These are phyloP conservation scores for Parnassius glacialis DNA, from an alignment of 2,888 invertebrate species.

Conservation along the genomic window DNA sequence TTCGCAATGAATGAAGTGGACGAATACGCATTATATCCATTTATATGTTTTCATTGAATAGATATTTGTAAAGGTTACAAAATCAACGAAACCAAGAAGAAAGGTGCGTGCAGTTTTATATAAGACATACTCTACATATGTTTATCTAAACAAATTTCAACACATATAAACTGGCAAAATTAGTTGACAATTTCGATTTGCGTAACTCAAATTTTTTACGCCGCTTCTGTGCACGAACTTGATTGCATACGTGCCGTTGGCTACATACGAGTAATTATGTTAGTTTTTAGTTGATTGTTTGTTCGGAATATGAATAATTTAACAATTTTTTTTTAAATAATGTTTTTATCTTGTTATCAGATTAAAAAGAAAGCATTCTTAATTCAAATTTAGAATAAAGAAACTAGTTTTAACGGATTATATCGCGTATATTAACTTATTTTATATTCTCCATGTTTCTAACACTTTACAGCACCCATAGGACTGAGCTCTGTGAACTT, in stretches of 20 bases:
- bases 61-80: no score
- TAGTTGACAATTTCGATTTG: constrained; percentile 15
- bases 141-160: constrained; percentile 1
- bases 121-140: no score
- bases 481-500: no score
- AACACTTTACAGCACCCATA: no score
- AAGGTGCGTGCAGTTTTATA: no score
- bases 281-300: neutral
- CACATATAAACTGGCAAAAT: constrained; percentile 6
- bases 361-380: neutral
- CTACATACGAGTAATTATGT: neutral
- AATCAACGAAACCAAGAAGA: no score
- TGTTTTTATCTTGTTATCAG: neutral
- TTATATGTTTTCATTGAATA: no score
- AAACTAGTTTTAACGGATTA: no score
- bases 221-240: neutral
- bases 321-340: neutral
- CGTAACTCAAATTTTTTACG: constrained; percentile 7
- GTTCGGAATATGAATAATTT: neutral
- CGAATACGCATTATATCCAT: no score
- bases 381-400: neutral
- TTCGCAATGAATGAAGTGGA: no score
- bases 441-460: no score
- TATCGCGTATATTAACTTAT: no score
- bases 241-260: constrained; percentile 3